phyloP scores from a whole-genome alignment of 2,113 vertebrate species.

The Ctenomys sociabilis region DNA sequence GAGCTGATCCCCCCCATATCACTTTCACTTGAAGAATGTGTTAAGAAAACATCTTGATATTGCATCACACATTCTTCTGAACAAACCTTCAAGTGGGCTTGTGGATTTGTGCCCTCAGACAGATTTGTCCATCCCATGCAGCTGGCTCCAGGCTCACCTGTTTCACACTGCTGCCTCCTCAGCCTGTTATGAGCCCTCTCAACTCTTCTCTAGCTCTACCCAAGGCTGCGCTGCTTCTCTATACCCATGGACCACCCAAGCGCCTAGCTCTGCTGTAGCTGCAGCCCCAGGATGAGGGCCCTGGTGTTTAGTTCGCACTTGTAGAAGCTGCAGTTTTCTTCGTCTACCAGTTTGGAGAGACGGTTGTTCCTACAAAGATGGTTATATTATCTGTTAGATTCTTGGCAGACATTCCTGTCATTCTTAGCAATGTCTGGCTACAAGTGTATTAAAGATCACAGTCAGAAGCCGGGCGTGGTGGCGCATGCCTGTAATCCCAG shows the following conservation, averaged over 20 bases:
- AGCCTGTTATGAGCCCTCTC: rapidly evolving
- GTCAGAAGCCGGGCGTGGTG: too few relatives aligned
- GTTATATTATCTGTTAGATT: rapidly evolving
- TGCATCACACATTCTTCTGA: rapidly evolving
- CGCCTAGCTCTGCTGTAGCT: rapidly evolving
- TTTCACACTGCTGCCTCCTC: rapidly evolving
- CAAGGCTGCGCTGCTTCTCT: neutral
- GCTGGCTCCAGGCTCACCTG: rapidly evolving
- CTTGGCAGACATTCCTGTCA: rapidly evolving
- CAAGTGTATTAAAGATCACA: neutral
- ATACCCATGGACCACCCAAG: neutral
- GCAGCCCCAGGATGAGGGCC: rapidly evolving
- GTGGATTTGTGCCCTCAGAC: rapidly evolving
- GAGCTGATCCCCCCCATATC: neutral
- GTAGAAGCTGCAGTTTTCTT: rapidly evolving
- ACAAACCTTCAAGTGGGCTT: rapidly evolving
- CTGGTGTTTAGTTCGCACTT: rapidly evolving
- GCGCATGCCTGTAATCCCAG: too few relatives aligned
- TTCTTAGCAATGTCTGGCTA: rapidly evolving
- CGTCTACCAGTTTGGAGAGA: rapidly evolving
- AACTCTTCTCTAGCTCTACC: neutral
- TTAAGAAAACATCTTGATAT: rapidly evolving
- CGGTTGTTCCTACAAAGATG: rapidly evolving
- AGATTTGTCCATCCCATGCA: rapidly evolving
- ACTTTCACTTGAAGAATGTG: conserved; percentile 29